Conservation (phyloP, 2,888 invertebrate genomes). For the Amblyteles armatorius region DNA sequence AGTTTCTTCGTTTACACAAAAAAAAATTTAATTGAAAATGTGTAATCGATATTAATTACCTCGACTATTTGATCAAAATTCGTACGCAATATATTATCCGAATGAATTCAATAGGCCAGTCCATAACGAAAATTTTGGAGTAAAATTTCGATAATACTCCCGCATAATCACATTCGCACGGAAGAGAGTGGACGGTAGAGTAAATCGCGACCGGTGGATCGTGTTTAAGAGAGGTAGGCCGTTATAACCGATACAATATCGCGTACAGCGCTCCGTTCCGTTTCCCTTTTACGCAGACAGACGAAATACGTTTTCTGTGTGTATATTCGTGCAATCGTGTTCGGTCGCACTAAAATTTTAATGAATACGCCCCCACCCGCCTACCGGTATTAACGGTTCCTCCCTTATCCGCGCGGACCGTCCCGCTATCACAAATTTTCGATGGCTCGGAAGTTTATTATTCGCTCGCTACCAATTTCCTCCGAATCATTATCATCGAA, state of each 20-base stretch:
- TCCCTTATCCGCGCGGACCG: slow-evolving; percentile 15
- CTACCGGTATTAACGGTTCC: slow-evolving; percentile 46
- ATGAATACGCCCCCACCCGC: slow-evolving; percentile 49
- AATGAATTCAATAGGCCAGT: neutral
- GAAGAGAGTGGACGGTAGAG: slow-evolving; percentile 17
- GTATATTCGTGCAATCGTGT: neutral
- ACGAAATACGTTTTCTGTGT: slow-evolving; percentile 13
- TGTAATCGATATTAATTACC: neutral
- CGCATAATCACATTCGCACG: slow-evolving; percentile 4
- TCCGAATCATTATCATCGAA: slow-evolving; percentile 54
- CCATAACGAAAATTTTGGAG: slow-evolving; percentile 5
- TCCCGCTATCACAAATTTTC: slow-evolving; percentile 46
- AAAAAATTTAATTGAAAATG: neutral
- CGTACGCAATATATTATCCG: neutral
- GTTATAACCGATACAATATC: slow-evolving; percentile 37
- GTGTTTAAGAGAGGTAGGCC: slow-evolving; percentile 17
- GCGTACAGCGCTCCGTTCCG: neutral
- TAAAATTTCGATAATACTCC: slow-evolving; percentile 29
- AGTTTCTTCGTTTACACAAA: neutral
- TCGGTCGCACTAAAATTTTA: slow-evolving; percentile 55
- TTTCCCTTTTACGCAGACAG: slow-evolving; percentile 26
- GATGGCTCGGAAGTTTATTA: slow-evolving; percentile 52
- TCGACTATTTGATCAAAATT: neutral
- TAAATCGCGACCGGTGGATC: slow-evolving; percentile 28
- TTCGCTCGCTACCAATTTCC: slow-evolving; percentile 54